Base-by-base conservation (phyloP, 2,797 vertebrate genomes). In the Lindbergichthys nudifrons region DNA sequence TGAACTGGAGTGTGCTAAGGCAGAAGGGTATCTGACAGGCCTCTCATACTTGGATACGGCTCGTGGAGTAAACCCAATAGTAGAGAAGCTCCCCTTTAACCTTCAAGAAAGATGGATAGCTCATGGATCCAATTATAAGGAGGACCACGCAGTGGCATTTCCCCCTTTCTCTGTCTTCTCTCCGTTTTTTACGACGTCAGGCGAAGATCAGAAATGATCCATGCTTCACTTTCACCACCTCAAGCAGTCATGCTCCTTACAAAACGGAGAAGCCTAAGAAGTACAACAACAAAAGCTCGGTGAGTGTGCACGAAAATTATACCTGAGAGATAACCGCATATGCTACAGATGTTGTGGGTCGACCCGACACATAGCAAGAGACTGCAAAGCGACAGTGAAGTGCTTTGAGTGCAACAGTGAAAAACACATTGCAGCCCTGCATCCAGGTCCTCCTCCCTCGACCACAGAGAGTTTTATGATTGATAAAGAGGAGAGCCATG, bases 331-430 rank as follows among this genome's bases (percentile, higher is more conserved):
- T 4, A 54, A 81, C 5, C 3, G 2, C 7, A 81, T 78, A 10
- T 71, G 61, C 5, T 81, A 45, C 1, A 72, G 48, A 32, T 84
- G 71, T 48, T 80, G 64, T 50, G 65, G 61, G 1, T 74, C 80
- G 2, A 51, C 9, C 5, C 54, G 64, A 5, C 75, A 79, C 8
- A 14, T 69, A 1, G 72, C 64, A 5, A 79, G 21, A 13, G 59
- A 79, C 4, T 79, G 72, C 6, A 75, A 64, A 2, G 0, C 11
- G 3, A 19, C 64, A 1, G 18, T 82, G 1, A 69, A 70, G 42
- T 70, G 50, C 4, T 1, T 45, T 4, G 61, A 82, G 6, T 82
- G 80, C 10, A 46, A 60, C 45, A 82, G 80, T 52, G 6, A 32
- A 1, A 77, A 39, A 18, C 70, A 75, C 30, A 32, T 80, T 6